A percentile compares a stretch with the other conserved stretches of the same genome.
phyloP scores from a whole-genome alignment of 2,888 invertebrate genomes.

The Caenorhabditis sp. region DNA sequence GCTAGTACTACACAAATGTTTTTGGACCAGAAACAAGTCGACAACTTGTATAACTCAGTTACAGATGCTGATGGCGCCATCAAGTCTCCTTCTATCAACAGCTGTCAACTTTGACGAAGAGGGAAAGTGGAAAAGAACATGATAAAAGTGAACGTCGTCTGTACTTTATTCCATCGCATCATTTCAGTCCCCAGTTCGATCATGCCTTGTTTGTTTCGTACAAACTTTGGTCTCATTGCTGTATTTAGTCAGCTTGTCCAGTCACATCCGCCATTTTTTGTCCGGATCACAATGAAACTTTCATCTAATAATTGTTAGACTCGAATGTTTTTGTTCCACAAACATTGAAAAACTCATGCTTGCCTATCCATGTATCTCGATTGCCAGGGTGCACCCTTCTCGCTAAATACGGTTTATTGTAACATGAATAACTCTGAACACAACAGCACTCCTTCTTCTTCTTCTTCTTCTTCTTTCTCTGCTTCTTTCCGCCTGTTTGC shows the following conservation, averaged over 20 bases:
- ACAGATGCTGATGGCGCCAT: background rate
- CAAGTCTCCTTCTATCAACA: slow-evolving; percentile 2
- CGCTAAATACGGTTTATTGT: slow-evolving; percentile 34
- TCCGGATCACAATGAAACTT: too few relatives aligned
- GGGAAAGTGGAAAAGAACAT: slow-evolving; percentile 26
- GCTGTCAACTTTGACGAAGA: background rate
- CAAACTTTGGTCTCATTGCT: background rate
- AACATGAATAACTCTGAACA: slow-evolving; percentile 21
- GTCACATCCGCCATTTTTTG: background rate
- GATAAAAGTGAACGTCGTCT: slow-evolving; percentile 16
- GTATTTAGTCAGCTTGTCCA: background rate
- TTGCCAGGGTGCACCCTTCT: background rate
- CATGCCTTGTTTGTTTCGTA: background rate
- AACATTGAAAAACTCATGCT: too few relatives aligned
- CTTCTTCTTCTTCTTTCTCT: too few relatives aligned
- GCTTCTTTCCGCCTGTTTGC: slow-evolving; percentile 15
- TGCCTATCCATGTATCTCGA: too few relatives aligned
- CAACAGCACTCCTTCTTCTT: slow-evolving; percentile 15
- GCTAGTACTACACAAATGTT: slow-evolving; percentile 3
- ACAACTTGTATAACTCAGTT: background rate
- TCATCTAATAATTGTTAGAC: too few relatives aligned
- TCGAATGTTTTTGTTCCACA: too few relatives aligned
- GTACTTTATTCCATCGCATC: background rate
- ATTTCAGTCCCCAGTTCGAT: background rate
- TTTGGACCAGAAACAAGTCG: background rate